Evolutionary conservation across 2,888 invertebrate genomes (phyloP).

Genomic region (Hypselothyrea guttata): DNA sequence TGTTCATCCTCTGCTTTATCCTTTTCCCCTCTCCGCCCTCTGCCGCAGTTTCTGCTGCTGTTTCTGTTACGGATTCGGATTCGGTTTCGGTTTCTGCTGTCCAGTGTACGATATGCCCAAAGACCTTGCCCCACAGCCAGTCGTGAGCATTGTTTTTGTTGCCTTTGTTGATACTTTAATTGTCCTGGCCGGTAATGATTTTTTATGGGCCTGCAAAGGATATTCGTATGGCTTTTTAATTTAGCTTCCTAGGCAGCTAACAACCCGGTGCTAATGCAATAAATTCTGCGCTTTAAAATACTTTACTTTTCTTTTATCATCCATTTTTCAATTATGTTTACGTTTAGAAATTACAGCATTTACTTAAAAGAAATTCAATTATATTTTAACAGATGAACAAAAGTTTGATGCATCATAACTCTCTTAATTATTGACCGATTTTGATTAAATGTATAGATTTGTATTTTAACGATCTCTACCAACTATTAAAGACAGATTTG

Average conservation of each 20-base stretch:
- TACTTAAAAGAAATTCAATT: too few species aligned
- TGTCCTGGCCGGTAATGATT: conserved; percentile 51
- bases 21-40: not conserved
- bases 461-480: too few species aligned
- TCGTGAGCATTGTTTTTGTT: conserved; percentile 44
- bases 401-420: too few species aligned
- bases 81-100: conserved; percentile 6
- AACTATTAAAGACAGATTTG: too few species aligned
- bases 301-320: too few species aligned
- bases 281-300: too few species aligned
- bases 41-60: not conserved
- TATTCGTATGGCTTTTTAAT: conserved; percentile 38
- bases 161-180: conserved; percentile 36
- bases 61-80: not conserved
- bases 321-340: too few species aligned
- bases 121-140: conserved; percentile 31
- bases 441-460: too few species aligned
- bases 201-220: conserved; percentile 37
- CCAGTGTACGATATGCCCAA: conserved; percentile 14
- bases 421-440: too few species aligned
- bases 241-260: conserved; percentile 25
- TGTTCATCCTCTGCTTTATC: too few species aligned
- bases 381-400: too few species aligned
- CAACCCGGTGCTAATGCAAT: not conserved
- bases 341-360: too few species aligned